Evolutionary conservation across 1,140 invertebrate genomes (phyloP).

Genomic region (Leptonema lineaticorne): DNA sequence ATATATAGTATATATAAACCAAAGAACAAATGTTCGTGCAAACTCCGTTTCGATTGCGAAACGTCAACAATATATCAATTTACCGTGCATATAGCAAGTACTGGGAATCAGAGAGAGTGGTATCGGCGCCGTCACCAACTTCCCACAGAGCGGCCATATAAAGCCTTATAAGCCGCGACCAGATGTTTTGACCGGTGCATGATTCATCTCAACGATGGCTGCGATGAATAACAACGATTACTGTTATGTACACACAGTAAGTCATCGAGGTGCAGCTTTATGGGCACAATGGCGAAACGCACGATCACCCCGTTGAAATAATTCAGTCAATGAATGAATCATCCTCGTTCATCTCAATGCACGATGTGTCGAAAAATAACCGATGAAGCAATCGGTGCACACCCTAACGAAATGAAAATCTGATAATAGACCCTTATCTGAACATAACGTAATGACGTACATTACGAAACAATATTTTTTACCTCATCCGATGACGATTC

Average conservation of each 20-base stretch:
- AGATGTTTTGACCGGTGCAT: slow-evolving; percentile 1
- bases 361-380: no score
- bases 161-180: slow-evolving; percentile 3
- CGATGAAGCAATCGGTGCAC: no score
- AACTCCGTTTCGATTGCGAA: no score
- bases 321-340: neutral
- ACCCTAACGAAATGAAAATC: no score
- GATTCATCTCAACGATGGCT: neutral
- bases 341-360: no score
- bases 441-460: no score
- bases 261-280: neutral
- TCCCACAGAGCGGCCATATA: slow-evolving; percentile 4
- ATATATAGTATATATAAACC: no score
- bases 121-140: neutral
- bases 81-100: neutral
- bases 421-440: no score
- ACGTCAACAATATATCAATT: no score
- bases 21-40: no score
- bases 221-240: neutral
- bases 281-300: neutral
- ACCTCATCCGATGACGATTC: no score
- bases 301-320: neutral
- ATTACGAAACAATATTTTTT: no score
- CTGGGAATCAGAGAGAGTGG: neutral
- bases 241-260: neutral